Conservation (phyloP, 2,797 vertebrate genomes). For the Mus spretus region DNA sequence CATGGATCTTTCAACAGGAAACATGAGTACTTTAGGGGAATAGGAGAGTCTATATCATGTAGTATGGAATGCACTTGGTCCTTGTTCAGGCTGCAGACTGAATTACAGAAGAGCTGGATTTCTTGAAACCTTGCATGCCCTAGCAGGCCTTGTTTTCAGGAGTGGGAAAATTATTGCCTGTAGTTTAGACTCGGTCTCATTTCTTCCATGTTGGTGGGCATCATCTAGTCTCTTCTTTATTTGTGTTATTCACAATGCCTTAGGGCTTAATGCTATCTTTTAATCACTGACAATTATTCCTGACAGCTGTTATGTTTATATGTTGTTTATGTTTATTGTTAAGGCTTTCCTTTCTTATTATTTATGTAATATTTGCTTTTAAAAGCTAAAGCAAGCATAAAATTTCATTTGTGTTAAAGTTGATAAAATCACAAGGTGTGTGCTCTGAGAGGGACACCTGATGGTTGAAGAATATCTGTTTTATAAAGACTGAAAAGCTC, state of each 20-base stretch:
- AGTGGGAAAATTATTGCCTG: background rate
- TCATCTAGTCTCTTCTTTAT: background rate
- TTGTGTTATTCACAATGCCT: slow-evolving; percentile 25
- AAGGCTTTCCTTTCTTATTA: background rate
- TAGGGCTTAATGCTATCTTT: background rate
- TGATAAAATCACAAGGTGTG: background rate
- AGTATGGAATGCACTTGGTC: background rate
- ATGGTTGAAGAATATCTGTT: background rate
- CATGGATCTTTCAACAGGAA: background rate
- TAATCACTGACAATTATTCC: background rate
- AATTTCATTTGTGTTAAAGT: background rate
- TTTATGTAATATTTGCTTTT: background rate
- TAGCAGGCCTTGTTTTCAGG: background rate
- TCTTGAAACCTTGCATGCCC: background rate
- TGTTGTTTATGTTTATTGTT: background rate
- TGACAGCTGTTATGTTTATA: background rate
- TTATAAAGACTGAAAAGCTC: background rate
- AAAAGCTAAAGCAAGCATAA: background rate
- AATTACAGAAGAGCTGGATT: background rate
- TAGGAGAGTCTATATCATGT: background rate
- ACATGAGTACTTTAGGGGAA: background rate
- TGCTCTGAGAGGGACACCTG: background rate
- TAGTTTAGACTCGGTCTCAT: background rate
- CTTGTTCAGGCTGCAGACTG: background rate
- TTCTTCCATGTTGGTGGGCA: background rate